These are phyloP conservation scores for Empidonax traillii DNA, from an alignment of 2,113 vertebrate genomes.

Conservation along the genomic window DNA sequence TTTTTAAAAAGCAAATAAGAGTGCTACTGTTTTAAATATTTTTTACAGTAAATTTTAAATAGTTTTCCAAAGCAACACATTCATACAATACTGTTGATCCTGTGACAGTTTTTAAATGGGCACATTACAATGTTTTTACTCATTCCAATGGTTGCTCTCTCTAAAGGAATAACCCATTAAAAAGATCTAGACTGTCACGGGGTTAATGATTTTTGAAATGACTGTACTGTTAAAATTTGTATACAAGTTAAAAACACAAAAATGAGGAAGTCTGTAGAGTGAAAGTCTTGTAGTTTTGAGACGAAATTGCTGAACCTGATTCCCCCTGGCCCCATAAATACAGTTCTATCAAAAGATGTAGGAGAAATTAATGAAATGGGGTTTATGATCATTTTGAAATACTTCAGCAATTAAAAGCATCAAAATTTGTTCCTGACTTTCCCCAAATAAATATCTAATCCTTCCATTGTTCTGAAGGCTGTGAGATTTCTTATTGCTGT, in stretches of 20 bases:
- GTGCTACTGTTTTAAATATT: neutral
- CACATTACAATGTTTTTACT: neutral
- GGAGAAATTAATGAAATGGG: neutral
- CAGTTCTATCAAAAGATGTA: neutral
- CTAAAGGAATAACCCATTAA: neutral
- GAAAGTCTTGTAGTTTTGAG: neutral
- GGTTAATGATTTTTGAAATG: neutral
- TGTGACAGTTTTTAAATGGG: neutral
- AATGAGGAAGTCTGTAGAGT: neutral
- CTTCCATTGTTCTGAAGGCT: neutral
- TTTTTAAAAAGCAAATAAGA: neutral
- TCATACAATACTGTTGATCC: neutral
- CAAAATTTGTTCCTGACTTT: neutral
- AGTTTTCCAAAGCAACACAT: constrained; percentile 27
- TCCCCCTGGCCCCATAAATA: neutral
- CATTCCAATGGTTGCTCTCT: neutral
- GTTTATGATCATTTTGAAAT: neutral
- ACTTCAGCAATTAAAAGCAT: neutral
- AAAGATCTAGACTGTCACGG: neutral
- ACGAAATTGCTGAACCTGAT: neutral
- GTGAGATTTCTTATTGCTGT: neutral
- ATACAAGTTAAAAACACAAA: neutral
- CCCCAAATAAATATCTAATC: neutral
- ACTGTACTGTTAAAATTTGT: neutral
- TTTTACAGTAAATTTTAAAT: constrained; percentile 26